phyloP scores from a whole-genome alignment of 2,113 vertebrate species.

The Phocoena sinus region DNA sequence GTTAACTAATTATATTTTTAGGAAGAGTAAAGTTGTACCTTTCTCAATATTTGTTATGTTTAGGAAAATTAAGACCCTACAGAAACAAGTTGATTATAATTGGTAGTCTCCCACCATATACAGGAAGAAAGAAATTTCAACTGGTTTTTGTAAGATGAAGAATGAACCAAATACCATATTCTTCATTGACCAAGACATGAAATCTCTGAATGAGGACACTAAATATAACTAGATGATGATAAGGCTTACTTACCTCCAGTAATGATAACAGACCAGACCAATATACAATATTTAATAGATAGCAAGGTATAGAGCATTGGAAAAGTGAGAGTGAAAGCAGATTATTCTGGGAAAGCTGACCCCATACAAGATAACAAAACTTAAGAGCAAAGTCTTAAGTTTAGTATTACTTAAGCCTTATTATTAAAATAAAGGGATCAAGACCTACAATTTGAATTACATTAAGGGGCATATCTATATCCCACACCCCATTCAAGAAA shows the following conservation, averaged over 20 bases:
- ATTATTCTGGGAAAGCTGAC: background rate
- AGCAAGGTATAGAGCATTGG: background rate
- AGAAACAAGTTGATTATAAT: background rate
- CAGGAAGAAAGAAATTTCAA: background rate
- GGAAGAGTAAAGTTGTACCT: background rate
- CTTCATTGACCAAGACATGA: background rate
- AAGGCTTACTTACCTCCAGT: background rate
- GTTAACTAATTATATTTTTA: background rate
- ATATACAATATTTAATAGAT: background rate
- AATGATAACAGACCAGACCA: background rate
- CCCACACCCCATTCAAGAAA: background rate
- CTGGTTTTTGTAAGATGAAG: background rate
- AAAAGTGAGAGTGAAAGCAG: background rate
- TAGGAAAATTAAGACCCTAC: background rate
- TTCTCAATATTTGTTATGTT: background rate
- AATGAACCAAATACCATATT: background rate
- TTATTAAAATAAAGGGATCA: background rate
- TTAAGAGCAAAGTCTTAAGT: background rate
- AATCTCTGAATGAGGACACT: background rate
- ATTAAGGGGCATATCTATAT: background rate
- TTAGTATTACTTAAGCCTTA: background rate
- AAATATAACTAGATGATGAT: background rate
- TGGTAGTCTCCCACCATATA: background rate
- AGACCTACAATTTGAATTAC: background rate
- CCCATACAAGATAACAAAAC: background rate